phyloP scores from a whole-genome alignment of 37 sponge, comb jelly and placozoan genomes.

The Hexactinellida sp. region DNA sequence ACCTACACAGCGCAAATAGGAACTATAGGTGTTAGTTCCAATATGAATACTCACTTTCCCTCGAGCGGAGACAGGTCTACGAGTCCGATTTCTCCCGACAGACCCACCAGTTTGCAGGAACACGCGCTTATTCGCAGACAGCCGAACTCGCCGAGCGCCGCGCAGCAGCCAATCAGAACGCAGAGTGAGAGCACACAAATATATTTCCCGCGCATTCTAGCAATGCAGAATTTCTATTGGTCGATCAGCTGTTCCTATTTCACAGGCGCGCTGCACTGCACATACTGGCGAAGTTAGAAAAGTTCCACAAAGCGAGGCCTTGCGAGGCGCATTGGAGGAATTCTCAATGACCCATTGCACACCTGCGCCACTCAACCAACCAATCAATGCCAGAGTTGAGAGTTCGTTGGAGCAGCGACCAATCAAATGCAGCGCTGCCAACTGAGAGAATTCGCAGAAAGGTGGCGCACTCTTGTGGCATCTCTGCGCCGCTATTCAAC shows the following conservation, averaged over 20 bases:
- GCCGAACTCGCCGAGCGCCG: not conserved
- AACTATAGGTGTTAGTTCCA: not conserved
- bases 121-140: not conserved
- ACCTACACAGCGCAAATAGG: not conserved
- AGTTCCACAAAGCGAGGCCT: not conserved
- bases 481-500: too few relatives aligned
- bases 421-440: too few relatives aligned
- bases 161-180: not conserved
- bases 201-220: not conserved
- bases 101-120: not conserved
- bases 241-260: conserved; percentile 3
- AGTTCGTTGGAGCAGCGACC: too few relatives aligned
- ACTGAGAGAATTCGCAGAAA: too few relatives aligned
- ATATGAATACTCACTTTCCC: not conserved
- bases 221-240: not conserved
- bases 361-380: not conserved
- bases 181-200: not conserved
- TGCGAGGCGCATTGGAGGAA: not conserved
- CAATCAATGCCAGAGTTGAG: too few relatives aligned
- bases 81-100: not conserved
- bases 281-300: not conserved
- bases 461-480: too few relatives aligned
- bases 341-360: not conserved
- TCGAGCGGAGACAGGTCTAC: not conserved
- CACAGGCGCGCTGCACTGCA: not conserved